These are phyloP conservation scores for Labeo catla DNA, from an alignment of 2,113 vertebrate genomes.

Conservation along the genomic window DNA sequence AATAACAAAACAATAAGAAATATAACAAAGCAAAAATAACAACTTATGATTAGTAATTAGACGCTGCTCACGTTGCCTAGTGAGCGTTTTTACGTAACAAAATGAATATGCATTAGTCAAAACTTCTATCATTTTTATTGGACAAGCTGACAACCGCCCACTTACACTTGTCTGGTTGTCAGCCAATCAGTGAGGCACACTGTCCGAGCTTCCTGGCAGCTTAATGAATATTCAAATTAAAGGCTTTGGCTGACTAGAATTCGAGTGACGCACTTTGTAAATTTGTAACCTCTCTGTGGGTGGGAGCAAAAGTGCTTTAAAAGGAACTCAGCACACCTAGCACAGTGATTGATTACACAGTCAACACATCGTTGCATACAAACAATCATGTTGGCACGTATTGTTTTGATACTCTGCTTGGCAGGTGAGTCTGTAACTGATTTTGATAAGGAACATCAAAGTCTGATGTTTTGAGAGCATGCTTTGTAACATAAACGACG, in stretches of 20 bases:
- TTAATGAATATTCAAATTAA: neutral
- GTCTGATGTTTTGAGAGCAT: neutral
- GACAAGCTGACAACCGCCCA: neutral
- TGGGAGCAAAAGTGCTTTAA: neutral
- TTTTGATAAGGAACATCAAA: neutral
- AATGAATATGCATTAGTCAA: neutral
- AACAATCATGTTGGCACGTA: conserved; percentile 2
- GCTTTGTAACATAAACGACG: neutral
- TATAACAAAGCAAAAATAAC: neutral
- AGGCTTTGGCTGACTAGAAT: neutral
- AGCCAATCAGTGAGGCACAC: neutral
- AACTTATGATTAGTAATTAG: too few species aligned
- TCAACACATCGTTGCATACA: neutral
- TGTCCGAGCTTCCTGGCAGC: neutral
- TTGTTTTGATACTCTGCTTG: conserved; percentile 11
- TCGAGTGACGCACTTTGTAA: neutral
- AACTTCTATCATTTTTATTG: neutral
- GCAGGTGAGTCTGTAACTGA: conserved; percentile 32
- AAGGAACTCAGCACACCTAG: neutral
- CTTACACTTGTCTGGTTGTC: neutral
- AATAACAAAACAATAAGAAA: too few species aligned
- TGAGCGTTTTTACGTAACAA: neutral
- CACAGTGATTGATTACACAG: neutral
- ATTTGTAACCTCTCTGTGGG: neutral
- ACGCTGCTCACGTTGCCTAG: neutral